Conservation (phyloP, 2,888 invertebrate genomes). For the Cantharis rufa region DNA sequence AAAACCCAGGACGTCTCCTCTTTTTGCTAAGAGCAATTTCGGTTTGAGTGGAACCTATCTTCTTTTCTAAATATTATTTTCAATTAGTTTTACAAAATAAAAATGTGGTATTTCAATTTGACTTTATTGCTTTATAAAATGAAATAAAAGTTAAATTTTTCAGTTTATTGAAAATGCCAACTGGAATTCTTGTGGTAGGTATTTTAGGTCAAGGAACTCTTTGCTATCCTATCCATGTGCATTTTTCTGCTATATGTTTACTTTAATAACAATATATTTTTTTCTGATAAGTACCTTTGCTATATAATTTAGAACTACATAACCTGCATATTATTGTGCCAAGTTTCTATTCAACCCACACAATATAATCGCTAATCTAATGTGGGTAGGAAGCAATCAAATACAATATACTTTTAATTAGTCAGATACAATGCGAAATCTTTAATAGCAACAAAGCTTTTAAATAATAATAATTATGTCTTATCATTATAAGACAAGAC, state of each 20-base stretch:
- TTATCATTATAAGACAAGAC: too few relatives aligned
- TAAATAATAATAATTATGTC: too few relatives aligned
- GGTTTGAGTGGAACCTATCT: neutral
- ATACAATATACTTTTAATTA: neutral
- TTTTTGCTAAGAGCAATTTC: neutral
- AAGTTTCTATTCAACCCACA: neutral
- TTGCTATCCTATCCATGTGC: neutral
- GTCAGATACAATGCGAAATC: neutral
- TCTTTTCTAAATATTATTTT: neutral
- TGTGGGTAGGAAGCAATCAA: neutral
- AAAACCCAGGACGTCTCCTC: neutral
- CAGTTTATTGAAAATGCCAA: neutral
- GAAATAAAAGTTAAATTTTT: neutral
- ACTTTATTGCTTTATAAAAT: neutral
- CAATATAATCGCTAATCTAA: neutral
- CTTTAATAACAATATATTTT: neutral
- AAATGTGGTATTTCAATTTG: neutral
- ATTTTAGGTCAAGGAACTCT: neutral
- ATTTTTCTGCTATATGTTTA: neutral
- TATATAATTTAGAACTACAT: neutral
- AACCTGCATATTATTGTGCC: neutral
- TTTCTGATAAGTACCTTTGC: neutral
- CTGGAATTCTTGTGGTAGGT: neutral
- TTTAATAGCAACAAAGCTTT: neutral
- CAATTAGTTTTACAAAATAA: neutral